Evolutionary conservation across 2,888 invertebrate species (phyloP).

Genomic region (Agriopis marginaria): DNA sequence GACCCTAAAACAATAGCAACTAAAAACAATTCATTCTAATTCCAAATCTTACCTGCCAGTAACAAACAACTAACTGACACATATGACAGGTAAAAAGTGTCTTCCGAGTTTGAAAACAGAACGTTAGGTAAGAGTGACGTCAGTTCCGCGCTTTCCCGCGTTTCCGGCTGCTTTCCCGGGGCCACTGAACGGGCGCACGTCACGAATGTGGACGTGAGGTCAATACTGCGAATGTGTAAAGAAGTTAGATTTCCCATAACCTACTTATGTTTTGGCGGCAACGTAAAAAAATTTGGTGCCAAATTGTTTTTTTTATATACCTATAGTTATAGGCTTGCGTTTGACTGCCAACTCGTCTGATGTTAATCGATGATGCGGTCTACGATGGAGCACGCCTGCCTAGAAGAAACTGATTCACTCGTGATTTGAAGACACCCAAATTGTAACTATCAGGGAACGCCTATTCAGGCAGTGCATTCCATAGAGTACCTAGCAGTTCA

Average conservation of each 20-base stretch:
- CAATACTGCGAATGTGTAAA: background rate
- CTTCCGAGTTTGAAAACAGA: constrained; percentile 16
- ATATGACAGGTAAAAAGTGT: constrained; percentile 23
- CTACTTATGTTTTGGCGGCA: no score
- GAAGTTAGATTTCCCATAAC: background rate
- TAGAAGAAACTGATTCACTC: no score
- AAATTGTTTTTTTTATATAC: no score
- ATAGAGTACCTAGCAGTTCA: no score
- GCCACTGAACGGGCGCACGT: constrained; percentile 55
- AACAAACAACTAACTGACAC: constrained; percentile 1
- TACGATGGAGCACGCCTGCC: no score
- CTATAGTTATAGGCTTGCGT: no score
- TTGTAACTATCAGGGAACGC: no score
- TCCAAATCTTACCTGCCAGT: background rate
- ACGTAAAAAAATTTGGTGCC: no score
- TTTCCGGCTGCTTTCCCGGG: constrained; percentile 73
- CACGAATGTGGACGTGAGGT: constrained; percentile 6
- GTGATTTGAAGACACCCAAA: no score
- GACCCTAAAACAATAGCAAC: background rate
- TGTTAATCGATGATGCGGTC: no score
- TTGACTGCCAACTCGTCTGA: no score
- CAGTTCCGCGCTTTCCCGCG: constrained; percentile 67
- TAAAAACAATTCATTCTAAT: background rate
- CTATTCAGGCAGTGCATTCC: no score
- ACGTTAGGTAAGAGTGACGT: constrained; percentile 66